Conservation (phyloP, 2,888 invertebrate species). For the Macropis europaea region DNA sequence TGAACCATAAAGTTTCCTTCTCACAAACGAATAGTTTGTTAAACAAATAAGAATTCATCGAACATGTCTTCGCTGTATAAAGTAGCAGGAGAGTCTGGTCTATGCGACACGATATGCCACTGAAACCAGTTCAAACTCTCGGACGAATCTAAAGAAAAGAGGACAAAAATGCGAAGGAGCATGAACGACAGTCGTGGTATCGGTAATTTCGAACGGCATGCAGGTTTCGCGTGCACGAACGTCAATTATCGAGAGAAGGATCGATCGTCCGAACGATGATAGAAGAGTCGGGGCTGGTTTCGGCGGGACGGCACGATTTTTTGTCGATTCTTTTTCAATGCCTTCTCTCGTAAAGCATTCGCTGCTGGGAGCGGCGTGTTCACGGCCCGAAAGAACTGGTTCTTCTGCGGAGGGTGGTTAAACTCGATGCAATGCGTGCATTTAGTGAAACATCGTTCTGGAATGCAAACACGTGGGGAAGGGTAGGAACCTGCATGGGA, state of each 20-base stretch:
- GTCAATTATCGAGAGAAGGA: conserved; percentile 2
- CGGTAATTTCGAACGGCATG: background rate
- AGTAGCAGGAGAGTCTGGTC: too few relatives aligned
- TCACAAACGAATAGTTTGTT: too few relatives aligned
- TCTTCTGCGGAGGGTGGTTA: conserved; percentile 70
- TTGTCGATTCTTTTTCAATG: conserved; percentile 46
- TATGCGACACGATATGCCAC: too few relatives aligned
- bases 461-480: conserved; percentile 65
- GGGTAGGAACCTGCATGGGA: conserved; percentile 52
- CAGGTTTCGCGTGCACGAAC: background rate
- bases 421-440: conserved; percentile 72
- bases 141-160: too few relatives aligned
- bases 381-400: conserved; percentile 69
- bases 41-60: too few relatives aligned
- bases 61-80: too few relatives aligned
- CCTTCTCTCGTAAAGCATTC: conserved; percentile 51
- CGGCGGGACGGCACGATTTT: conserved; percentile 42
- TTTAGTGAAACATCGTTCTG: conserved; percentile 68
- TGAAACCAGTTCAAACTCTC: too few relatives aligned
- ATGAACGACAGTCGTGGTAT: background rate
- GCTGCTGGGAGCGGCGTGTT: conserved; percentile 31
- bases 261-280: conserved; percentile 20
- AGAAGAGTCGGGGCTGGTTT: conserved; percentile 34
- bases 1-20: too few relatives aligned
- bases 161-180: background rate